Percentiles rank a stretch among this genome's conserved stretches.
phyloP scores from a whole-genome alignment of 92 coral and sea anemone genomes.

The Anthopleura xanthogrammica region DNA sequence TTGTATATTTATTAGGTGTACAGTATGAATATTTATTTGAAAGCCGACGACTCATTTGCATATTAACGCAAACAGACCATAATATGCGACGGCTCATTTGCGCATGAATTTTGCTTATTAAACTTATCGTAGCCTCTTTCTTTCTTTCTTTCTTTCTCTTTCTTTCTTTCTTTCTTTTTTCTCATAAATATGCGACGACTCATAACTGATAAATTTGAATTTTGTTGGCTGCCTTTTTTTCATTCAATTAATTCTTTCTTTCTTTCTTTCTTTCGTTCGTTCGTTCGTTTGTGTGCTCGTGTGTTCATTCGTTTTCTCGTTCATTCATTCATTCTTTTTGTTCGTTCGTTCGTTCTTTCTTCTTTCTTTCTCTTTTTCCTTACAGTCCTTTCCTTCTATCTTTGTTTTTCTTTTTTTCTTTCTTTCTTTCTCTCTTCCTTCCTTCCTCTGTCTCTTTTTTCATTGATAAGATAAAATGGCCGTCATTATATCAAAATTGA shows the following conservation, averaged over 20 bases:
- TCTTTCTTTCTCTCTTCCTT: too few relatives aligned
- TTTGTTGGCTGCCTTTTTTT: too few relatives aligned
- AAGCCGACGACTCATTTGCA: conserved; percentile 4
- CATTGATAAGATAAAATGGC: too few relatives aligned
- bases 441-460: too few relatives aligned
- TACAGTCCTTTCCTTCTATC: background rate
- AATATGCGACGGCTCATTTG: conserved; percentile 12
- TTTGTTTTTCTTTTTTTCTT: background rate
- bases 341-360: background rate
- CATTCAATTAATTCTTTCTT: too few relatives aligned
- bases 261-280: background rate
- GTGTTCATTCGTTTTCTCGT: too few relatives aligned
- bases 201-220: too few relatives aligned
- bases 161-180: too few relatives aligned
- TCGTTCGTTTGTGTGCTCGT: background rate
- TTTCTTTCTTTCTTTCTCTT: too few relatives aligned
- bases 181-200: too few relatives aligned
- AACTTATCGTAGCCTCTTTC: too few relatives aligned
- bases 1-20: conserved; percentile 2
- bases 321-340: too few relatives aligned
- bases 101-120: background rate
- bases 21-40: conserved; percentile 12
- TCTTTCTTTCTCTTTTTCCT: background rate
- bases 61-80: conserved; percentile 5
- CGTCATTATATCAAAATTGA: background rate